Evolutionary conservation across 1,140 invertebrate species (phyloP).

Genomic region (Pseudomyrmex dendroicus): DNA sequence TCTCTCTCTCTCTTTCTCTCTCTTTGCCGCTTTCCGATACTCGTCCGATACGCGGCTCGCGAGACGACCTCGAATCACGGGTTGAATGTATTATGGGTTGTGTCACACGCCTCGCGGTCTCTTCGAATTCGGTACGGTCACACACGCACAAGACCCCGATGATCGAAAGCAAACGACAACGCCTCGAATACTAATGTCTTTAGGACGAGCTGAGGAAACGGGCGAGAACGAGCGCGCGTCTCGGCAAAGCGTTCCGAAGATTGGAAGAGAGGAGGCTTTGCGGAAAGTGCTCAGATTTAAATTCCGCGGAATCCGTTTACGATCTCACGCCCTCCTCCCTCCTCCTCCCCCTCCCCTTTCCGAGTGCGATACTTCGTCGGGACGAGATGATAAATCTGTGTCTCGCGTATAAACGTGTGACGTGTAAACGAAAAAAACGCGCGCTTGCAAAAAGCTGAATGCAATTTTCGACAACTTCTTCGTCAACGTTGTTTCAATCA

Average conservation of each 20-base stretch:
- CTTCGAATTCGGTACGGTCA: slow-evolving; percentile 77
- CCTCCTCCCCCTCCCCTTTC: not conserved
- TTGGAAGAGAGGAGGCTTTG: slow-evolving; percentile 11
- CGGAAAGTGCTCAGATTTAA: slow-evolving; percentile 68
- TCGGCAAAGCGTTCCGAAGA: not conserved
- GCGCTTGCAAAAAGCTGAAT: not conserved
- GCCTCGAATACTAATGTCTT: slow-evolving; percentile 79
- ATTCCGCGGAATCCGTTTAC: slow-evolving; percentile 71
- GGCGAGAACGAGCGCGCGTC: slow-evolving; percentile 3
- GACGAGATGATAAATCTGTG: slow-evolving; percentile 70
- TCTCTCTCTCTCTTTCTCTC: not conserved
- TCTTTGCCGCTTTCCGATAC: too few relatives aligned
- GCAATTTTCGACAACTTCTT: not conserved
- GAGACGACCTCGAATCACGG: slow-evolving; percentile 67
- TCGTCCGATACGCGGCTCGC: slow-evolving; percentile 10
- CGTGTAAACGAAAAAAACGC: not conserved
- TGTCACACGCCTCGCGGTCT: slow-evolving; percentile 69
- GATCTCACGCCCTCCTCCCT: slow-evolving; percentile 53
- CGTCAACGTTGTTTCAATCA: not conserved
- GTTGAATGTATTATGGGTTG: slow-evolving; percentile 72
- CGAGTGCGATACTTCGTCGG: slow-evolving; percentile 56
- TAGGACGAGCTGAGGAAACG: slow-evolving; percentile 60
- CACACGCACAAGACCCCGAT: slow-evolving; percentile 69
- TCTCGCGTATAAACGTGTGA: slow-evolving; percentile 35
- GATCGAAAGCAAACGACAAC: slow-evolving; percentile 81